Evolutionary conservation across 2,888 invertebrate genomes (phyloP), one percentile per base, ranked within the genome.

Genomic region (Keiferia lycopersicella): DNA sequence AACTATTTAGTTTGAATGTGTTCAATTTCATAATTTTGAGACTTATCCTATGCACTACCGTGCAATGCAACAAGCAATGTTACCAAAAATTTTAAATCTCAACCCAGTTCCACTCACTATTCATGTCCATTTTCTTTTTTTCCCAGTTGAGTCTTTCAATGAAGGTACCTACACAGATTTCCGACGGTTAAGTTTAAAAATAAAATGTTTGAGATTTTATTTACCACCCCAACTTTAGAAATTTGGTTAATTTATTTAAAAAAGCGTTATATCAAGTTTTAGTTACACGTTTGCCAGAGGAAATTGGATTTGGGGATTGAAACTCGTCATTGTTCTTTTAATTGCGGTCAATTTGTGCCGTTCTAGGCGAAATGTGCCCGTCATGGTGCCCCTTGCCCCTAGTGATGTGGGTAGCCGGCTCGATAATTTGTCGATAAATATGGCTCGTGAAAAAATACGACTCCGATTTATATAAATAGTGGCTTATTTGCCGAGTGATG

Each of bases 281-380:
- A 83, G 87, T 84, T 83, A 84, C 83, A 85, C 85, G 80, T 85
- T 84, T 80, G 79, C 76, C 76, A 80, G 79, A 88, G 91, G 90
- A 91, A 91, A 91, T 91, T 90, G 83, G 87, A 87, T 90, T 91
- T 90, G 82, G 86, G 85, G 87, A 91, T 89, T 89, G 89, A 91
- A 89, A 89, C 84, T 84, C 81, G 84, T 88, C 88, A 88, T 91
- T 91, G 91, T 91, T 91, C 87, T 89, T 89, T 88, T 91, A 89
- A 91, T 89, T 90, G 90, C 85, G 82, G 87, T 84, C 87, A 87
- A 86, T 90, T 90, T 88, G 84, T 81, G 82, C 81, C 88, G 91
- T 91, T 91, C 88, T 88, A 86, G 82, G 73, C 76, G 88, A 91
- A 89, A 88, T 86, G 75, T 88, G 91, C 91, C 73, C 74, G 86